These are phyloP conservation scores for Melinaea menophilus DNA, from an alignment of 2,888 invertebrate genomes.

Conservation along the genomic window DNA sequence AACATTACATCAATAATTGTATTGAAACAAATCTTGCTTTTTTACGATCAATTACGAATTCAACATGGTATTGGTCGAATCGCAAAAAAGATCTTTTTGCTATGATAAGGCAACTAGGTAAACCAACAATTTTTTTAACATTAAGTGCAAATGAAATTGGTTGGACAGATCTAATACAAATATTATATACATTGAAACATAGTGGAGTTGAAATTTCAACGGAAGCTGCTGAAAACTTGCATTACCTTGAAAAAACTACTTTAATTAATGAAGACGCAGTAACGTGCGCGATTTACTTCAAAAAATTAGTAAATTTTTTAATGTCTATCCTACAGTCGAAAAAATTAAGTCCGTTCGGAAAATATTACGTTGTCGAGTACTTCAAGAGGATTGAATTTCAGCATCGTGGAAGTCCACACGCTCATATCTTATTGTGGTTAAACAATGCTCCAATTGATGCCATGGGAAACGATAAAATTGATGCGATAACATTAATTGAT, in stretches of 20 bases:
- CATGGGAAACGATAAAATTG: conserved; percentile 18
- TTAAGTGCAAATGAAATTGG: conserved; percentile 52
- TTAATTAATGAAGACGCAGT: conserved; percentile 38
- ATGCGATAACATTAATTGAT: conserved; percentile 29
- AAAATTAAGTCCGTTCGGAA: conserved; percentile 36
- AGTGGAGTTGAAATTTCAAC: conserved; percentile 2
- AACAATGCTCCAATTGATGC: conserved; percentile 37
- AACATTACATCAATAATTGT: conserved; percentile 38
- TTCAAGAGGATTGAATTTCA: conserved; percentile 42
- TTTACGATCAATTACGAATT: conserved; percentile 48
- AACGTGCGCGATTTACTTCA: conserved; percentile 35
- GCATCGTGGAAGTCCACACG: conserved; percentile 39
- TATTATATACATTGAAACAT: conserved; percentile 41
- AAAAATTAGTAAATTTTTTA: conserved; percentile 40
- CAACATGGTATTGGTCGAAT: conserved; percentile 46
- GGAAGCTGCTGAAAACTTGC: conserved; percentile 29
- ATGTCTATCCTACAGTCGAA: conserved; percentile 32
- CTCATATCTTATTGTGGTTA: conserved; percentile 33
- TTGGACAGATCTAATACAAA: conserved; percentile 42
- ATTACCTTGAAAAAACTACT: conserved; percentile 27
- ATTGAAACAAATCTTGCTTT: conserved; percentile 40
- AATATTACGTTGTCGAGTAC: conserved; percentile 35
- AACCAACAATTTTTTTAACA: conserved; percentile 51
- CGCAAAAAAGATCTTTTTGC: conserved; percentile 52
- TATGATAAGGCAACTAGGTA: conserved; percentile 52